Conservation (phyloP, 2,797 vertebrate genomes). For the Argentina silus region DNA sequence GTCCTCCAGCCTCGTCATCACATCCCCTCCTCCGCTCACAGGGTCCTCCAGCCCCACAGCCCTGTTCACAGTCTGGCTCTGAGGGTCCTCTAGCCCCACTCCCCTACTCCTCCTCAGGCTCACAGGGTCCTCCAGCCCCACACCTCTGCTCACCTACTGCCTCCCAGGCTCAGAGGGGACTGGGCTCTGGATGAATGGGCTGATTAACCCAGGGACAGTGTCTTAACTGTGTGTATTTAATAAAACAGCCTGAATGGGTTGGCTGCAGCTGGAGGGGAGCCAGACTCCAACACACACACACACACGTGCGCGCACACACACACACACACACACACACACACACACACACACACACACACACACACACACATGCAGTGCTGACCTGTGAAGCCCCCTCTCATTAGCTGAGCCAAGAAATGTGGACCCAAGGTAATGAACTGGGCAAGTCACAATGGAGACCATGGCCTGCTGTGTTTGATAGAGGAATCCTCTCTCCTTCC, state of each 20-base stretch:
- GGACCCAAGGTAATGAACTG: slow-evolving; percentile 38
- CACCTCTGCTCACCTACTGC: background rate
- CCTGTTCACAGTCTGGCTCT: background rate
- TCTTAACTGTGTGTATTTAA: slow-evolving; percentile 63
- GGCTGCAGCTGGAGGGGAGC: slow-evolving; percentile 46
- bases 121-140: background rate
- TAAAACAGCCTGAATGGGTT: slow-evolving; percentile 53
- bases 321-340: background rate
- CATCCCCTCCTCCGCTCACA: too few species aligned
- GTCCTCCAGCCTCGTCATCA: too few species aligned
- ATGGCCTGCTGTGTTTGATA: slow-evolving; percentile 49
- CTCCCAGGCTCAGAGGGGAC: background rate
- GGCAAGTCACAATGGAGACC: slow-evolving; percentile 51
- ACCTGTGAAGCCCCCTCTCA: slow-evolving; percentile 48
- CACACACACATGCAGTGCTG: slow-evolving; percentile 29
- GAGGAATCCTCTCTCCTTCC: slow-evolving; percentile 64
- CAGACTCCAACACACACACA: slow-evolving; percentile 32
- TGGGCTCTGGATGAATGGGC: slow-evolving; percentile 23
- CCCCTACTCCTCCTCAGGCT: background rate
- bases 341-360: slow-evolving; percentile 31
- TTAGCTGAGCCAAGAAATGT: slow-evolving; percentile 52
- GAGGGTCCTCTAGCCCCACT: background rate
- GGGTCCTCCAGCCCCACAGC: background rate
- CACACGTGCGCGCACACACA: background rate
- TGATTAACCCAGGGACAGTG: slow-evolving; percentile 55